Base-by-base conservation (phyloP, 2,888 invertebrate species). In the Tenthredo distinguenda region DNA sequence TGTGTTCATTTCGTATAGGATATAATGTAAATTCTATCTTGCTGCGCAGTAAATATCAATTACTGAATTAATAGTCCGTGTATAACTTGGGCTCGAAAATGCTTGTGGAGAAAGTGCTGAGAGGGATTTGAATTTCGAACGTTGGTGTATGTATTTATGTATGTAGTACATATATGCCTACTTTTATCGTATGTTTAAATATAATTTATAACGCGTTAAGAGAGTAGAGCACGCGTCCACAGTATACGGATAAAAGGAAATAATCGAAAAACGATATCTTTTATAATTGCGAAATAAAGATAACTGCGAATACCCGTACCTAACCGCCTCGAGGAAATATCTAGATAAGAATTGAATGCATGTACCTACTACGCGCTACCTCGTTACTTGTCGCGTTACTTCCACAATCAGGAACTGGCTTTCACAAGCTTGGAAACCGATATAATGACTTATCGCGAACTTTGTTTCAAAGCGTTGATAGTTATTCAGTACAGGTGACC, bases 11-110 rank as follows among this genome's bases (percentile, higher is more conserved):
- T 34, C 34, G 12, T 62, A 62, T 62, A 62, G 62, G 26, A 62
- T 62, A 26, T 21, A 62, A 62, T 62, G 62, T 71, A 37, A 71
- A 71, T 71, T 37, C 71, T 71, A 26, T 74, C 43, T 43, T 43
- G 72, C 72, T 74, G 72, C 72, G 72, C 43, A 74, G 72, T 74
- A 74, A 43, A 74, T 74, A 74, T 74, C 72, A 74, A 74, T 74
- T 74, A 74, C 40, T 26, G 43, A 26, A 43, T 74, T 74, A 74
- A 74, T 74, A 74, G 72, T 74, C 72, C 18, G 34, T 34, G 34
- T 68, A 68, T 18, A 26, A 68, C 34, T 34, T 68, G 6, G 18
- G 15, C 18, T 15, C 12, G 34, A 68, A 68, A 68, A 68, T 68
- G 34, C 68, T 68, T 34, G 31, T 34, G 68, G 68, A 68, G 68